Conservation (phyloP, 2,113 vertebrate species). For the Esox niger region DNA sequence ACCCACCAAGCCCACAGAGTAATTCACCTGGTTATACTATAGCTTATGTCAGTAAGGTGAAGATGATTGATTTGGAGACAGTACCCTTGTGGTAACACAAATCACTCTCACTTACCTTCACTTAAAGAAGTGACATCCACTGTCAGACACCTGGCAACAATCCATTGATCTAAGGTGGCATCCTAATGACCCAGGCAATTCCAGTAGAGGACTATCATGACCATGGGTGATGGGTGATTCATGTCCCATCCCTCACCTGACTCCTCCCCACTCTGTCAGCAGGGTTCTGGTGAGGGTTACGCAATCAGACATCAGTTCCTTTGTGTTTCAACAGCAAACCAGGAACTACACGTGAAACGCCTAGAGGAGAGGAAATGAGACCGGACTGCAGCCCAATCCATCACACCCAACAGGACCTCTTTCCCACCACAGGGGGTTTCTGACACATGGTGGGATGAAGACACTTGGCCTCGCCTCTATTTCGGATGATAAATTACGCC, state of each 20-base stretch:
- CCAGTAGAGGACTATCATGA: background rate
- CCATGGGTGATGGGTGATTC: background rate
- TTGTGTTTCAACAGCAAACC: no score
- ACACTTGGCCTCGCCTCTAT: conserved; percentile 52
- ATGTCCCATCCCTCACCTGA: no score
- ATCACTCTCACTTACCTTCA: background rate
- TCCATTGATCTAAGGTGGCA: background rate
- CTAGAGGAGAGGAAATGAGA: conserved; percentile 34
- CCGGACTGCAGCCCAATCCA: conserved; percentile 45
- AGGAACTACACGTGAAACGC: conserved; percentile 62
- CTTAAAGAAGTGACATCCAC: background rate
- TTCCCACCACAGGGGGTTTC: conserved; percentile 60
- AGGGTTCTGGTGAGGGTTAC: no score
- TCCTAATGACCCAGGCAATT: background rate
- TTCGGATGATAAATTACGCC: conserved; percentile 55
- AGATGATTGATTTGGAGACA: no score
- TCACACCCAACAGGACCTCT: conserved; percentile 55
- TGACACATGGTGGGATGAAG: conserved; percentile 50
- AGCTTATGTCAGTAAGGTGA: no score
- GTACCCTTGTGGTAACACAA: background rate
- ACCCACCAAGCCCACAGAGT: no score
- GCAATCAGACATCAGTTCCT: no score
- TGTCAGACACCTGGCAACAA: background rate
- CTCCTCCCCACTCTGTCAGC: no score
- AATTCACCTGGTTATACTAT: no score